Base-by-base conservation (phyloP, 2,113 vertebrate species). In the Aplodontia rufa region DNA sequence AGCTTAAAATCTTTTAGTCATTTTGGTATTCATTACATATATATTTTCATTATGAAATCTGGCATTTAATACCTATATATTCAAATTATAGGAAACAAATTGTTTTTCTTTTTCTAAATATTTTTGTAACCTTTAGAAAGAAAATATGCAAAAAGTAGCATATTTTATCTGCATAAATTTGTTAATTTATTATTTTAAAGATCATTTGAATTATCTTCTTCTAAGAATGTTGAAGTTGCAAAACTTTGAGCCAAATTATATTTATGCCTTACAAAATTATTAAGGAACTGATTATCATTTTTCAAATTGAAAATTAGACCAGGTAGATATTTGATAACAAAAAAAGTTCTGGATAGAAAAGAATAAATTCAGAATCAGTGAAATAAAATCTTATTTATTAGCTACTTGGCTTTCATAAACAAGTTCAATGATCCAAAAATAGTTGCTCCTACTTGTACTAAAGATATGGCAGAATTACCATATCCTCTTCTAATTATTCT, bases 171-270 rank as follows among this genome's bases (percentile, higher is more conserved):
- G 28, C 60, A 80, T 97, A 90, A 89, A 96, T 96, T 96, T 96
- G 76, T 92, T 93, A 97, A 30, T 87, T 96, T 80, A 81, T 95
- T 97, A 95, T 97, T 93, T 35, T 45, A 94, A 22, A 96, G 95
- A 95, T 35, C 74, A 94, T 93, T 97, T 86, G 28, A 81, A 78
- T 96, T 66, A 94, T 91, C 84, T 96, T 45, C 1, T 96, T 81
- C 55, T 96, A 51, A 68, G 37, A 96, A 74, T 24, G 0, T 24
- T 7, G 83, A 42, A 94, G 87, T 96, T 71, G 22, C 78, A 49
- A 19, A 53, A 74, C 72, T 79, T 37, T 83, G 74, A 55, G 17
- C 3, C 51, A 74, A 32, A 60, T 83, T 71, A 62, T 64, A 1
- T 95, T 97, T 84, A 16, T 78, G 10, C 28, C 6, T 66, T 82